phyloP scores from a whole-genome alignment of 2,797 vertebrate genomes.

The Takifugu ocellatus region DNA sequence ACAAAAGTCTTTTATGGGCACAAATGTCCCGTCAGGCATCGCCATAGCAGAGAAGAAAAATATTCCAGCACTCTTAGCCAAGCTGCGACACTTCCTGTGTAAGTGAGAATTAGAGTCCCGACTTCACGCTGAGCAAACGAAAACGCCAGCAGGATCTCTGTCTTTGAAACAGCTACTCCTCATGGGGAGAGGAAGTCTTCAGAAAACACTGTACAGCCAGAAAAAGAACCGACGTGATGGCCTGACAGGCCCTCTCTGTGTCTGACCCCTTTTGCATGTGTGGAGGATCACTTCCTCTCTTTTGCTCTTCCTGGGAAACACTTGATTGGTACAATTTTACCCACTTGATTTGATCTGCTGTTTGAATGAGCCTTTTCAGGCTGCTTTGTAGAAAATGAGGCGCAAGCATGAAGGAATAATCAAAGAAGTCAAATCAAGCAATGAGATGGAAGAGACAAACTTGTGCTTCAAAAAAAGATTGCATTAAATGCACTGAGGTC shows the following conservation, averaged over 20 bases:
- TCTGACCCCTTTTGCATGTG: constrained; percentile 40
- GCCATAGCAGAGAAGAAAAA: constrained; percentile 31
- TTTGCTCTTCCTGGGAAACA: constrained; percentile 44
- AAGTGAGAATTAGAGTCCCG: constrained; percentile 39
- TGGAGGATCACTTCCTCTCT: constrained; percentile 49
- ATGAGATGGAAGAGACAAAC: constrained; percentile 2
- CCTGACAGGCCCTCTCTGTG: constrained; percentile 31
- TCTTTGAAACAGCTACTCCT: constrained; percentile 51
- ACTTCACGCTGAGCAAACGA: constrained; percentile 50
- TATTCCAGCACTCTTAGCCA: constrained; percentile 33
- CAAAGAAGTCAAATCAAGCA: background rate
- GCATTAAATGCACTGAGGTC: constrained; percentile 58
- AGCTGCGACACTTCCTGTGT: constrained; percentile 56
- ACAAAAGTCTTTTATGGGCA: constrained; percentile 37
- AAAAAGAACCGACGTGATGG: constrained; percentile 18
- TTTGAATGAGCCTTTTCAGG: constrained; percentile 36
- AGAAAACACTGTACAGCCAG: constrained; percentile 39
- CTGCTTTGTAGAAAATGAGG: background rate
- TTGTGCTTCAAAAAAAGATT: constrained; percentile 18
- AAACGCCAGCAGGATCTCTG: constrained; percentile 45
- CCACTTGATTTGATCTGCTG: constrained; percentile 27
- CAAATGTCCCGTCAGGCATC: constrained; percentile 22
- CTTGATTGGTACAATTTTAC: constrained; percentile 38
- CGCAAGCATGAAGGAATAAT: too few species aligned
- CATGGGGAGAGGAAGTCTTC: constrained; percentile 50